Evolutionary conservation across 2,888 invertebrate genomes (phyloP).

Genomic region (Temnothorax unifasciatus): DNA sequence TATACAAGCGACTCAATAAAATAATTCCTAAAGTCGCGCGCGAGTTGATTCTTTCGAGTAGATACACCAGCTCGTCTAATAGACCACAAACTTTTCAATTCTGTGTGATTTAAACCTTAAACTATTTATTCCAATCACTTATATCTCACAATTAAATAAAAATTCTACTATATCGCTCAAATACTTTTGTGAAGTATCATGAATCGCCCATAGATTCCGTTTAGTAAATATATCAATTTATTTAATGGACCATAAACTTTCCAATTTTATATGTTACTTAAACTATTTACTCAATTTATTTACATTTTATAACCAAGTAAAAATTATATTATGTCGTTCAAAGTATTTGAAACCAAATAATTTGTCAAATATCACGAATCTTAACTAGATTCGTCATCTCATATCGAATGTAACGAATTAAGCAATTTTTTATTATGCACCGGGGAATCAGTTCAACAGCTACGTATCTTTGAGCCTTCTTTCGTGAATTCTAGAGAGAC

Average conservation of each 20-base stretch:
- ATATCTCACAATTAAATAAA: background rate
- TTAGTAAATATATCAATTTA: too few species aligned
- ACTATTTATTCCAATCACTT: background rate
- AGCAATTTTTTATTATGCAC: background rate
- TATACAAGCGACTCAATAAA: slow-evolving; percentile 11
- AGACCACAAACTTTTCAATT: background rate
- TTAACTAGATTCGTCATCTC: background rate
- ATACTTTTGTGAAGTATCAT: too few species aligned
- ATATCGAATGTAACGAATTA: background rate
- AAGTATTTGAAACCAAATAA: background rate
- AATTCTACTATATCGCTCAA: background rate
- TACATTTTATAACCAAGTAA: background rate
- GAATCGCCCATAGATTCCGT: too few species aligned
- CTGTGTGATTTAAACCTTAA: background rate
- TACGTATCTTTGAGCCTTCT: background rate
- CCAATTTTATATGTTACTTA: too few species aligned
- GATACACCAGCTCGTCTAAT: background rate
- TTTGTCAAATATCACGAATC: background rate
- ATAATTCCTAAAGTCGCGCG: background rate
- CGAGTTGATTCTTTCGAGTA: background rate
- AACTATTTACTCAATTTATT: too few species aligned
- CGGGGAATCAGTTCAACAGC: background rate
- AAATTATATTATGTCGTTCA: background rate
- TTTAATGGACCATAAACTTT: too few species aligned
- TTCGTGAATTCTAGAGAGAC: slow-evolving; percentile 12